Conservation (phyloP, 35 echinoderm and acorn worm species). For the Acanthaster planci region DNA sequence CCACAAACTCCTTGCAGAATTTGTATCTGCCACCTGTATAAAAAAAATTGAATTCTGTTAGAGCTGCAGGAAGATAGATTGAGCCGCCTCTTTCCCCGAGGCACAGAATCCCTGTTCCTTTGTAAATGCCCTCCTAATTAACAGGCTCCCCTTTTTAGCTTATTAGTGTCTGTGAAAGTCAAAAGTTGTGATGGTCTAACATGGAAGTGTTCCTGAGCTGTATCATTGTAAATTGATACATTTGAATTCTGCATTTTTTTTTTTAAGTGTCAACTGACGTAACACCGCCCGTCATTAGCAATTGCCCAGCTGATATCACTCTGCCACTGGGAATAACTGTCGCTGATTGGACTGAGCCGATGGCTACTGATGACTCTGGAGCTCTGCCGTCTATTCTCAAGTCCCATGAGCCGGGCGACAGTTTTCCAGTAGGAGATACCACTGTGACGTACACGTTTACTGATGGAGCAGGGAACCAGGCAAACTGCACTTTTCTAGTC, state of each 20-base stretch:
- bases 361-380: conserved; percentile 25
- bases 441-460: conserved; percentile 36
- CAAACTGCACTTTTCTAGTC: conserved; percentile 31
- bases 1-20: too few species aligned
- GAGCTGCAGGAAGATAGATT: too few species aligned
- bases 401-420: conserved; percentile 22
- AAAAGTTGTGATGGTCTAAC: background rate
- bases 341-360: conserved; percentile 16
- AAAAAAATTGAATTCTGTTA: too few species aligned
- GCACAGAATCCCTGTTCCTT: too few species aligned
- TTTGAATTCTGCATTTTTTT: background rate
- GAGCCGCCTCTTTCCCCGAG: too few species aligned
- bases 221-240: background rate
- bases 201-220: background rate
- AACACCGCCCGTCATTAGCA: background rate
- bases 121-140: too few species aligned
- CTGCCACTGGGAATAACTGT: background rate
- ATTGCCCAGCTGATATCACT: background rate
- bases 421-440: conserved; percentile 25
- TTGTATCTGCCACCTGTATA: too few species aligned
- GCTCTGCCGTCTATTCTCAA: background rate
- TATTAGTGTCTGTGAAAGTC: background rate
- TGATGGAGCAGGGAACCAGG: conserved; percentile 38
- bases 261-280: background rate
- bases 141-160: background rate